Evolutionary conservation across 2,113 vertebrate genomes (phyloP).

Genomic region (Tympanuchus pallidicinctus): DNA sequence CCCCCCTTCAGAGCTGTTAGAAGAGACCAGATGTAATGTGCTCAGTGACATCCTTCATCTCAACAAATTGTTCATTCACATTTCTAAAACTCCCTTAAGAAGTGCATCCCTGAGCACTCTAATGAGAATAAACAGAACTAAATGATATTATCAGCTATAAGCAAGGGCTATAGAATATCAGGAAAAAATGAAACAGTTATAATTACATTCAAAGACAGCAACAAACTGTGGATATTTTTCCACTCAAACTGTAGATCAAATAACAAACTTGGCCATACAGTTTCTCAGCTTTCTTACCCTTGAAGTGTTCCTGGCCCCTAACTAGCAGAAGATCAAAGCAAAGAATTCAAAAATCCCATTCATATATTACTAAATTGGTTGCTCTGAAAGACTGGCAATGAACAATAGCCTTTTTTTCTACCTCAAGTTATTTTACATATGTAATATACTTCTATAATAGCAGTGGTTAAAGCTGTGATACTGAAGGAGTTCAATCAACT

Average conservation of each 20-base stretch:
- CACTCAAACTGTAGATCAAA: neutral
- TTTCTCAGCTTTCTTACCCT: neutral
- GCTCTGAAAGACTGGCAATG: neutral
- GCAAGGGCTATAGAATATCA: neutral
- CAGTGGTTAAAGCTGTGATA: neutral
- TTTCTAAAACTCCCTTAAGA: neutral
- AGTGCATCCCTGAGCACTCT: neutral
- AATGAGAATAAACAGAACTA: neutral
- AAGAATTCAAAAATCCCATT: neutral
- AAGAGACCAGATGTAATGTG: neutral
- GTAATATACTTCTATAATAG: neutral
- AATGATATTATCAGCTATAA: neutral
- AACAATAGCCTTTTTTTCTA: neutral
- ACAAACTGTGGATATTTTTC: neutral
- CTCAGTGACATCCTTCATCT: neutral
- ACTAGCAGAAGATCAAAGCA: neutral
- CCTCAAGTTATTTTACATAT: neutral
- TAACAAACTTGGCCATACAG: neutral
- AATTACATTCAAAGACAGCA: neutral
- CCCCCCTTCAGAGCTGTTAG: neutral
- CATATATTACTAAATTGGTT: neutral
- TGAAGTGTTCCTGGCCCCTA: neutral
- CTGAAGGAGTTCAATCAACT: neutral
- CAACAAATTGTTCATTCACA: neutral
- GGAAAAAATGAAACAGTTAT: neutral